A percentile compares a stretch with the other conserved stretches of the same genome.
Evolutionary conservation across 2,888 invertebrate genomes (phyloP).

Genomic region (Clepsis dumicolana): DNA sequence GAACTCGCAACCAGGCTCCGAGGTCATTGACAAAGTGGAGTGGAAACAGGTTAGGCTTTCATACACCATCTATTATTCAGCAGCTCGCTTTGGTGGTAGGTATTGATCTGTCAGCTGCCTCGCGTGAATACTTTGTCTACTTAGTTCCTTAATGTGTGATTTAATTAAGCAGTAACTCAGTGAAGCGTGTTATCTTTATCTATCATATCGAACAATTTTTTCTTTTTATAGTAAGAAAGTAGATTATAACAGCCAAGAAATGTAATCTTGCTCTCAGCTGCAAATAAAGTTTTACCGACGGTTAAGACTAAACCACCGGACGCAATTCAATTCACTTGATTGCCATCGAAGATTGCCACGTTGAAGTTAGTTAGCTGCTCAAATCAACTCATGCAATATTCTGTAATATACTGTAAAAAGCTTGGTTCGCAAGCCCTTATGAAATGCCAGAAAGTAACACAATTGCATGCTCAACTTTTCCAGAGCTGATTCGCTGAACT

Average conservation of each 20-base stretch:
- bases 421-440: constrained; percentile 16
- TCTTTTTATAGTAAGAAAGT: neutral
- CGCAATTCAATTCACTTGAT: constrained; percentile 46
- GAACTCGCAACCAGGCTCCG: constrained; percentile 87
- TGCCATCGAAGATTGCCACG: constrained; percentile 48
- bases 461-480: constrained; percentile 29
- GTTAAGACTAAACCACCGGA: constrained; percentile 45
- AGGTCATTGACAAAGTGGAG: constrained; percentile 92
- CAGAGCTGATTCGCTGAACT: constrained; percentile 1
- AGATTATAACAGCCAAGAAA: neutral
- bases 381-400: constrained; percentile 47
- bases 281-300: constrained; percentile 4
- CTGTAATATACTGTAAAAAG: constrained; percentile 42
- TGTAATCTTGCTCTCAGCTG: neutral
- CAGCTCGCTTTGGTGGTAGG: constrained; percentile 28
- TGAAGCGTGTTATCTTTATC: neutral
- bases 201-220: neutral
- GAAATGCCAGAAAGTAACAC: constrained; percentile 18
- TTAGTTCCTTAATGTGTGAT: neutral
- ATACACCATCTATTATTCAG: constrained; percentile 51
- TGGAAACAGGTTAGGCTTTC: constrained; percentile 93
- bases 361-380: constrained; percentile 46
- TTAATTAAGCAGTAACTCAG: neutral
- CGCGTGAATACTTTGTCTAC: neutral
- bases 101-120: constrained; percentile 32